These are phyloP conservation scores for Crematogaster levior DNA, from an alignment of 2,888 invertebrate genomes.

Conservation along the genomic window DNA sequence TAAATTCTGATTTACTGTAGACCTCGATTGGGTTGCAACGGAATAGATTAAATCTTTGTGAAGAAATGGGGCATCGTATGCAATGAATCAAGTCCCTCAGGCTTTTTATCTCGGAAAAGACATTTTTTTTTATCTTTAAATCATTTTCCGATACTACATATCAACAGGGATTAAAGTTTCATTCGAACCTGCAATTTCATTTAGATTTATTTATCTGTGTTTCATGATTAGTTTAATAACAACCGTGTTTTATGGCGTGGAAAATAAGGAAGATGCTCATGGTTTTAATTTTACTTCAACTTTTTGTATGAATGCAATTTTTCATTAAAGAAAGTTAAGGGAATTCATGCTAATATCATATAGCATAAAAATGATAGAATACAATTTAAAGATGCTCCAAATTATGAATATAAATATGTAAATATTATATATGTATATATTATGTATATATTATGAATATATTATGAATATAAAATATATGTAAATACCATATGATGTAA, in stretches of 20 bases:
- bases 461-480: too few species aligned
- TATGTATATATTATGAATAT: too few species aligned
- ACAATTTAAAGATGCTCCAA: neutral
- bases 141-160: constrained; percentile 1
- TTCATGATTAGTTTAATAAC: neutral
- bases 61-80: constrained; percentile 43
- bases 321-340: neutral
- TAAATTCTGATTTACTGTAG: constrained; percentile 39
- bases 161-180: constrained; percentile 15
- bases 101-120: constrained; percentile 37
- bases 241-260: too few species aligned
- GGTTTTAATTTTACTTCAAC: neutral
- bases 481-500: neutral
- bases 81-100: constrained; percentile 41
- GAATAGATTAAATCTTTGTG: constrained; percentile 55
- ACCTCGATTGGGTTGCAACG: constrained; percentile 12
- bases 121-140: constrained; percentile 27
- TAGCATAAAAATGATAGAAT: neutral
- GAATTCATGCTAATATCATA: neutral
- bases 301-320: neutral
- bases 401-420: neutral
- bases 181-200: constrained; percentile 18
- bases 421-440: too few species aligned
- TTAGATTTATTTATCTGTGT: neutral
- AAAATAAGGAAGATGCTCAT: too few species aligned